These are phyloP conservation scores for Aplysina aerophoba DNA, from an alignment of 37 sponge, comb jelly and placozoan genomes.

Conservation along the genomic window DNA sequence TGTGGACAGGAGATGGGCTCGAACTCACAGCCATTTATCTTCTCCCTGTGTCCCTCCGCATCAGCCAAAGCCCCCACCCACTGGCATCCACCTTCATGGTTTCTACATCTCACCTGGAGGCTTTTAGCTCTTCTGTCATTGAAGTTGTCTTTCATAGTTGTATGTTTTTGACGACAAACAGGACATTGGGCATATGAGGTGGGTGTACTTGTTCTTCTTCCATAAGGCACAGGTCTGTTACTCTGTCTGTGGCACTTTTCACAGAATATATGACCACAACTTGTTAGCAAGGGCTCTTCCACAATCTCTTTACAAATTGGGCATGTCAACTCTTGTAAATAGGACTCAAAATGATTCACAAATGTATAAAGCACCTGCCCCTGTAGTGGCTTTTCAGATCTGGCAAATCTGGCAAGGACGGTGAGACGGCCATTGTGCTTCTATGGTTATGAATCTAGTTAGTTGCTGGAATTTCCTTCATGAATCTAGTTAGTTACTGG, in stretches of 20 bases:
- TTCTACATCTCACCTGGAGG: constrained; percentile 1
- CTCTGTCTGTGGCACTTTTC: not conserved
- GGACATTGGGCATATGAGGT: not conserved
- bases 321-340: not conserved
- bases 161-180: not conserved
- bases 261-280: constrained; percentile 38
- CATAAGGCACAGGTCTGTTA: no score
- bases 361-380: no score
- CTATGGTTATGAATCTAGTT: no score
- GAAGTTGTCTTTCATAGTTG: constrained; percentile 7
- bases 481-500: no score
- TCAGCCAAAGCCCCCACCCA: not conserved
- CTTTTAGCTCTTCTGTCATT: constrained; percentile 1
- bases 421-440: no score
- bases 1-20: not conserved
- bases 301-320: constrained; percentile 9
- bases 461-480: no score
- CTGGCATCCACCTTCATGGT: not conserved
- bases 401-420: no score
- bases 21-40: not conserved
- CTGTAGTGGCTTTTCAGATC: no score
- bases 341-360: no score
- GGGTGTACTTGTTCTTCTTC: no score
- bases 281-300: constrained; percentile 11
- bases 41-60: not conserved